Evolutionary conservation across 1,140 invertebrate genomes (phyloP).

Genomic region (Mylabris phalerata): DNA sequence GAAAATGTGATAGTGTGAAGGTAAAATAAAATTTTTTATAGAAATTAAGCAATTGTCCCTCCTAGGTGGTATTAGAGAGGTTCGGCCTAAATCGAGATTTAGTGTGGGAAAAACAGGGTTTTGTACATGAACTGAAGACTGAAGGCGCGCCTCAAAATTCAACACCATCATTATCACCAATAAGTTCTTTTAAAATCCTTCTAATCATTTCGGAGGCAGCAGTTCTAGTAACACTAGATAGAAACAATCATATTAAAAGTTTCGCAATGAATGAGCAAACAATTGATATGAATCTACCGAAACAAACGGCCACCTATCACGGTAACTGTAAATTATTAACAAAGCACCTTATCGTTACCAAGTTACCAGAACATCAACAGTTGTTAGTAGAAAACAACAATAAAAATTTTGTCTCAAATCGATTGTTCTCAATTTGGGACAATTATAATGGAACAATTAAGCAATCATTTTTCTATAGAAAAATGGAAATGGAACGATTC

Average conservation of each 20-base stretch:
- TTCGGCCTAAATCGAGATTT: too few species aligned
- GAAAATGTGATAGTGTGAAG: background rate
- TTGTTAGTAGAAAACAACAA: background rate
- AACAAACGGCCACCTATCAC: slow-evolving; percentile 15
- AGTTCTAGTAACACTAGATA: too few species aligned
- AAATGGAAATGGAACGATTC: too few species aligned
- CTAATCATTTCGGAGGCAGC: too few species aligned
- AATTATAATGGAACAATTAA: too few species aligned
- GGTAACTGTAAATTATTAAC: slow-evolving; percentile 20
- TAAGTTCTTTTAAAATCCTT: too few species aligned
- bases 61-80: too few species aligned
- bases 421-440: slow-evolving; percentile 8
- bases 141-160: background rate
- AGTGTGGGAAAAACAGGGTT: too few species aligned
- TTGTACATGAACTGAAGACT: too few species aligned
- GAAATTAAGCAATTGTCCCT: too few species aligned
- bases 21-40: background rate
- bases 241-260: background rate
- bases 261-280: slow-evolving; percentile 5
- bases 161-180: background rate
- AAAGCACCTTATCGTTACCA: slow-evolving; percentile 15
- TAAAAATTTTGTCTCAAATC: slow-evolving; percentile 5
- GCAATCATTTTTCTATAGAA: too few species aligned
- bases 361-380: slow-evolving; percentile 18
- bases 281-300: slow-evolving; percentile 14